phyloP scores from a whole-genome alignment of 2,113 vertebrate genomes.

The Eublepharis macularius region DNA sequence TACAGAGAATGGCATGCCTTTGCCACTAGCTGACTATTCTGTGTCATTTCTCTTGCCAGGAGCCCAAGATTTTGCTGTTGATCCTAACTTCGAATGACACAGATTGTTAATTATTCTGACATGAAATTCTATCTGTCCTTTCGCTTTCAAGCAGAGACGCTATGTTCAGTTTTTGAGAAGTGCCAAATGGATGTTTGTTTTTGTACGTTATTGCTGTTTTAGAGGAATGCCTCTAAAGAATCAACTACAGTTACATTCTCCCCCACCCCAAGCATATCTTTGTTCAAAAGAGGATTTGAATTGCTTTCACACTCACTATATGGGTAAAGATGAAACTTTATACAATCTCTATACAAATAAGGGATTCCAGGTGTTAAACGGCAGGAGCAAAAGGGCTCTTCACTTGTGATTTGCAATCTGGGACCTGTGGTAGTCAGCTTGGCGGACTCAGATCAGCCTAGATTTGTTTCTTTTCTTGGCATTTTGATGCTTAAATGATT shows the following conservation, averaged over 20 bases:
- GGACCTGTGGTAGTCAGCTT: no score
- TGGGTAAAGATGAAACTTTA: background rate
- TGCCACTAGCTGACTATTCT: constrained; percentile 62
- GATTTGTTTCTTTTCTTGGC: no score
- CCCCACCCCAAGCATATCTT: constrained; percentile 18
- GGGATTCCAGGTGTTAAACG: background rate
- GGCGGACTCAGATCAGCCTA: no score
- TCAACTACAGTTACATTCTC: background rate
- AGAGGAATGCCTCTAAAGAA: background rate
- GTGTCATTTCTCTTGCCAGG: constrained; percentile 55
- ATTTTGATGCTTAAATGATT: no score
- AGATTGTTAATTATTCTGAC: constrained; percentile 73
- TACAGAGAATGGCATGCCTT: constrained; percentile 60
- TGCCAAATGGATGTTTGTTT: background rate
- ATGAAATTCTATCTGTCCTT: constrained; percentile 54
- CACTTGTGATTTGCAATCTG: no score
- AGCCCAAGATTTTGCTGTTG: constrained; percentile 51
- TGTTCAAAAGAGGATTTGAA: background rate
- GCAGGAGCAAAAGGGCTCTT: background rate
- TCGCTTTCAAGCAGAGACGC: constrained; percentile 40
- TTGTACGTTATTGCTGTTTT: background rate
- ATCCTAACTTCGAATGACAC: constrained; percentile 68
- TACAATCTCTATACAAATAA: background rate
- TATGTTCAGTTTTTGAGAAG: constrained; percentile 24
- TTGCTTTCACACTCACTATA: background rate